These are phyloP conservation scores for Maccullochella peelii DNA, from an alignment of 2,113 vertebrate genomes.

Conservation along the genomic window DNA sequence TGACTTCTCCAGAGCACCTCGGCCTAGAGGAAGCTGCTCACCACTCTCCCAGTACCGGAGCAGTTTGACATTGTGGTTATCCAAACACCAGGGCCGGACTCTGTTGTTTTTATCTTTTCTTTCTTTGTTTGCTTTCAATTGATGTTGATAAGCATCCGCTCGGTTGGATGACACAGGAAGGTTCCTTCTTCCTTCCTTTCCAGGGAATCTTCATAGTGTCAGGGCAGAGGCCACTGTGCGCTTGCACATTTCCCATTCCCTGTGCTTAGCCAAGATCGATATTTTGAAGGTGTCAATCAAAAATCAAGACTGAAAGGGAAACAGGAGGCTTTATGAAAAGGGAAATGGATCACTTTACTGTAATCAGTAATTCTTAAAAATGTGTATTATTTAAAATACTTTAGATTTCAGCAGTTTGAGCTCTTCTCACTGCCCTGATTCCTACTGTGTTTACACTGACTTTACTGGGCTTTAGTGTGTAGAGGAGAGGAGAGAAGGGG, in stretches of 20 bases:
- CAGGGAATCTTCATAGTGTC: conserved; percentile 44
- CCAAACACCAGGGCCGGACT: conserved; percentile 34
- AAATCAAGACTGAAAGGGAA: background rate
- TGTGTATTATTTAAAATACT: background rate
- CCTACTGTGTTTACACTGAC: conserved; percentile 59
- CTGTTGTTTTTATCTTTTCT: conserved; percentile 45
- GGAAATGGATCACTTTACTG: too few species aligned
- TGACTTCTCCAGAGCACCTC: conserved; percentile 26
- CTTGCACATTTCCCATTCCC: background rate
- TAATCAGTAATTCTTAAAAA: too few species aligned
- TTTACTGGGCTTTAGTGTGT: conserved; percentile 18
- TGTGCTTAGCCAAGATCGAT: background rate
- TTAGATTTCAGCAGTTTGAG: background rate
- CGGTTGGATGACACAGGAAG: conserved; percentile 52
- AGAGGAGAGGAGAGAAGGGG: conserved; percentile 16
- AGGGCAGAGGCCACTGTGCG: background rate
- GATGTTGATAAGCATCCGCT: conserved; percentile 59
- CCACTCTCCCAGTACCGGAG: conserved; percentile 15
- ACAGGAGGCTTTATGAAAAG: too few species aligned
- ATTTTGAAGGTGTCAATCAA: background rate
- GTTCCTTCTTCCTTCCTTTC: conserved; percentile 58
- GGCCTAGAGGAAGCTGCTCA: conserved; percentile 38
- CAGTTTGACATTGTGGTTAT: conserved; percentile 49
- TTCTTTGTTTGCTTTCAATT: conserved; percentile 50
- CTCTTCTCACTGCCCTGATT: background rate